These are phyloP conservation scores for Gerris buenoi DNA, from an alignment of 1,140 invertebrate genomes.

Conservation along the genomic window DNA sequence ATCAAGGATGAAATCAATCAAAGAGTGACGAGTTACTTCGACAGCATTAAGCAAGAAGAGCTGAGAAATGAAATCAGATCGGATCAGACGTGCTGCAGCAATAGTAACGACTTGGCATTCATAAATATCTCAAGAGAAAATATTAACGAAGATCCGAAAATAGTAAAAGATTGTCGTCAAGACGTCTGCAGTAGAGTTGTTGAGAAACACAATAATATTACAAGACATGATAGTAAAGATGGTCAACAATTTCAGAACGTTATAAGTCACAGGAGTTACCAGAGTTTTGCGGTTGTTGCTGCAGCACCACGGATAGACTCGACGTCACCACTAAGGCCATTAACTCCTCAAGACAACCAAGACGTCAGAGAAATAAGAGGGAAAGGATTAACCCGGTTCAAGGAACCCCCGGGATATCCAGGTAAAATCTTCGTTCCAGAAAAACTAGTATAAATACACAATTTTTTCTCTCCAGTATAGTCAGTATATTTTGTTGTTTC, in stretches of 20 bases:
- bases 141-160: background rate
- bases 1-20: background rate
- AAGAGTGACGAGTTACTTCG: background rate
- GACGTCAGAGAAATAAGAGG: background rate
- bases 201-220: background rate
- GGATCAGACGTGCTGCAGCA: background rate
- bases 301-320: background rate
- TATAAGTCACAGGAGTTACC: background rate
- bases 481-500: too few relatives aligned
- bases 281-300: background rate
- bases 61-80: too few relatives aligned
- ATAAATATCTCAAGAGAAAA: background rate
- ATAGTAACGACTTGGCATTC: background rate
- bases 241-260: background rate
- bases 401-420: too few relatives aligned
- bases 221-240: background rate
- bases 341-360: background rate
- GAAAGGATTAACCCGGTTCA: too few relatives aligned
- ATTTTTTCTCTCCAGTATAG: too few relatives aligned
- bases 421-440: too few relatives aligned
- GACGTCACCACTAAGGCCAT: background rate
- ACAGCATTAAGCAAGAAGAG: background rate
- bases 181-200: background rate
- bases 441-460: too few relatives aligned
- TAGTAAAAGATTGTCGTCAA: too few relatives aligned